phyloP scores from a whole-genome alignment of 2,888 invertebrate species.

The Apeira syringaria region DNA sequence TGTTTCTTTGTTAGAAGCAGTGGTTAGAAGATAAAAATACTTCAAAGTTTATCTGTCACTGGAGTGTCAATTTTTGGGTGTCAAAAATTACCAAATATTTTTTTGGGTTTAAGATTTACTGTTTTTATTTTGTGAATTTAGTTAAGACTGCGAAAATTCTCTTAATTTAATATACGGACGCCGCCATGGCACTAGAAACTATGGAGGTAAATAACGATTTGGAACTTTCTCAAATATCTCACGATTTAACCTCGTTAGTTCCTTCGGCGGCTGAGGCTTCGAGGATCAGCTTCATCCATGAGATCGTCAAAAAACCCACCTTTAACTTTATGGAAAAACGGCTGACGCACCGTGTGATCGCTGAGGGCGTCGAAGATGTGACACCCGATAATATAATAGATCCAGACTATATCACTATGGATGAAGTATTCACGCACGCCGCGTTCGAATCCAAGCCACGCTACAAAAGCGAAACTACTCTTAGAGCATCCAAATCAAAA shows the following conservation, averaged over 20 bases:
- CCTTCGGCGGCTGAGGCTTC: conserved; percentile 12
- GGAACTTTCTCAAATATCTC: background rate
- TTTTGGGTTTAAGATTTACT: too few relatives aligned
- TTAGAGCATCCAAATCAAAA: conserved; percentile 41
- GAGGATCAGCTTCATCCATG: conserved; percentile 32
- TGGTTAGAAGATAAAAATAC: too few relatives aligned
- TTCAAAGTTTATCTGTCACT: too few relatives aligned
- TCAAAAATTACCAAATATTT: too few relatives aligned
- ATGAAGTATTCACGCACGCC: conserved; percentile 59
- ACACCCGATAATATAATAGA: conserved; percentile 65
- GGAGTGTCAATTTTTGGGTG: too few relatives aligned
- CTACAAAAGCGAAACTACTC: conserved; percentile 45
- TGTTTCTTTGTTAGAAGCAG: too few relatives aligned
- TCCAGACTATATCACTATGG: conserved; percentile 54
- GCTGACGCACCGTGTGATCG: conserved; percentile 45
- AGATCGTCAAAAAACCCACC: conserved; percentile 36
- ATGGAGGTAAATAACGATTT: background rate
- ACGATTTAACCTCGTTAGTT: conserved; percentile 14
- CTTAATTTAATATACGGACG: too few relatives aligned
- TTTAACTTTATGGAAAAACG: conserved; percentile 60
- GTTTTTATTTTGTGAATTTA: too few relatives aligned
- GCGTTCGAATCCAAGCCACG: conserved; percentile 57
- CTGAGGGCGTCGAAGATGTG: conserved; percentile 53
- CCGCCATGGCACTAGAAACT: too few relatives aligned
- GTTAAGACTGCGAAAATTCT: too few relatives aligned